Evolutionary conservation across 1,140 invertebrate genomes (phyloP).

Genomic region (Musca vetustissima): DNA sequence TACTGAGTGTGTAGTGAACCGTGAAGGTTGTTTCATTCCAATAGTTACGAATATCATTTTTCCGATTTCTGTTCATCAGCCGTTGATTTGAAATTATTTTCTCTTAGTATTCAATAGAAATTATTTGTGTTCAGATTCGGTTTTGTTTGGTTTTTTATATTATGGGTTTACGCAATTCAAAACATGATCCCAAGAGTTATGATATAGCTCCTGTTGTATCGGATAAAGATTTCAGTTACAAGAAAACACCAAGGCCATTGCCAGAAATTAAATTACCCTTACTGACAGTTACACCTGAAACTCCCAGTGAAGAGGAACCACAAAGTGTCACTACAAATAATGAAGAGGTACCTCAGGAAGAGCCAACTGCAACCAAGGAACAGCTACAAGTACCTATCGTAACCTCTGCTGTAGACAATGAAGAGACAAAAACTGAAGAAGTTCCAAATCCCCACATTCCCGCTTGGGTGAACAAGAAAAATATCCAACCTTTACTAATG

Average conservation of each 20-base stretch:
- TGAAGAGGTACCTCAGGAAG: too few relatives aligned
- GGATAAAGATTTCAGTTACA: constrained; percentile 4
- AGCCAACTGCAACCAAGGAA: neutral
- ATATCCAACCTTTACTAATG: constrained; percentile 53
- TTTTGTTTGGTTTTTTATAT: too few relatives aligned
- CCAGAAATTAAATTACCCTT: neutral
- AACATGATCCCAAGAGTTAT: constrained; percentile 6
- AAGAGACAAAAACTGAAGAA: too few relatives aligned
- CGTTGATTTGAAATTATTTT: neutral
- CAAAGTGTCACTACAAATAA: constrained; percentile 1
- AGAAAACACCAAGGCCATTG: constrained; percentile 11
- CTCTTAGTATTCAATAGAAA: neutral
- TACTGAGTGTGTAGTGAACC: neutral
- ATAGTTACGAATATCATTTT: neutral
- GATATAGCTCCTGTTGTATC: constrained; percentile 17
- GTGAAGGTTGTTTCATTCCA: constrained; percentile 19
- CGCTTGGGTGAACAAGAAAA: constrained; percentile 56
- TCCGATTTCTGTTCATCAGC: too few relatives aligned
- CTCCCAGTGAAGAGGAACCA: neutral
- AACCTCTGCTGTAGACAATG: neutral
- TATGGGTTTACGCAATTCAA: constrained; percentile 32
- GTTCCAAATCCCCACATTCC: constrained; percentile 32
- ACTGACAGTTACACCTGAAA: neutral
- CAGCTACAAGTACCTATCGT: neutral
- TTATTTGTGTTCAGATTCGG: neutral